Conservation (phyloP, 2,797 vertebrate genomes). For the Alauda arvensis region DNA sequence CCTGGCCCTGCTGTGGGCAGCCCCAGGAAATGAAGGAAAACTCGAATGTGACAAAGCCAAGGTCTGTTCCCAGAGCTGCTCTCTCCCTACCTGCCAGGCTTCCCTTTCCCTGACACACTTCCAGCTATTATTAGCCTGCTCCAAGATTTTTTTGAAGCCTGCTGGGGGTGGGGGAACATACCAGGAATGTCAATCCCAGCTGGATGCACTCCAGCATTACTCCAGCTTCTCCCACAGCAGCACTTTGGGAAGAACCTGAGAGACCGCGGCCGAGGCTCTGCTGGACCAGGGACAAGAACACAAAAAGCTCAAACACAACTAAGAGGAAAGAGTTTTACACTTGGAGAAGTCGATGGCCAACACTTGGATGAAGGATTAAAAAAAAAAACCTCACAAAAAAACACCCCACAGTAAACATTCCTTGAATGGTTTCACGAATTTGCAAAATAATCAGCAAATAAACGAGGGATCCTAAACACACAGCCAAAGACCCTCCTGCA, state of each 20-base stretch:
- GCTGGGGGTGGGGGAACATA: background rate
- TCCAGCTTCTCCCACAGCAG: background rate
- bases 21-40: background rate
- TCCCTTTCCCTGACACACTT: background rate
- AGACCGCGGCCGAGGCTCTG: background rate
- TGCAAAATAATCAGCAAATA: background rate
- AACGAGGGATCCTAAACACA: background rate
- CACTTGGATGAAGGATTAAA: background rate
- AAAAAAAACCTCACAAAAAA: background rate
- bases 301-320: background rate
- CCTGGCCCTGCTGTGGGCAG: background rate
- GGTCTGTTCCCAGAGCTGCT: background rate
- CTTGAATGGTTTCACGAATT: background rate
- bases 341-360: background rate
- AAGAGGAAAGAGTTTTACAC: background rate
- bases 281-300: background rate
- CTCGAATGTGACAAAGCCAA: fast-evolving
- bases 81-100: background rate
- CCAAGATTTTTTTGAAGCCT: background rate
- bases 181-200: background rate
- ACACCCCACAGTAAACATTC: background rate
- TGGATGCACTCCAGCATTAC: background rate
- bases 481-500: background rate
- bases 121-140: background rate
- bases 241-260: background rate